phyloP scores from a whole-genome alignment of 1,140 invertebrate genomes.

The Stenopsyche tienmushanensis region DNA sequence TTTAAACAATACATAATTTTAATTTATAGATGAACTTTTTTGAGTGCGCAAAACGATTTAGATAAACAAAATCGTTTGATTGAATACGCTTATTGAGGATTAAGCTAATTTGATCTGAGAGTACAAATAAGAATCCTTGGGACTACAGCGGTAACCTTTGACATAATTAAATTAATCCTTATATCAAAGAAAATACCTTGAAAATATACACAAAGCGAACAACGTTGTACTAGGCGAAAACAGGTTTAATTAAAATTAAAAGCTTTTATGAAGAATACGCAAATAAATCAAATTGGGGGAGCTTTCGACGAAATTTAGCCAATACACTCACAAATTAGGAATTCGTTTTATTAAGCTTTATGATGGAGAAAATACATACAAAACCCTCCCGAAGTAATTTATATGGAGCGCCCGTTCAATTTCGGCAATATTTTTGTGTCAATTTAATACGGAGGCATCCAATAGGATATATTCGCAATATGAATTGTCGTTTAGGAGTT shows the following conservation, averaged over 20 bases:
- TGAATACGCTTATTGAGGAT: too few relatives aligned
- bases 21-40: too few relatives aligned
- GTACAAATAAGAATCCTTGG: too few relatives aligned
- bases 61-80: too few relatives aligned
- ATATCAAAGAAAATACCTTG: constrained; percentile 41
- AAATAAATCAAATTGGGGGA: constrained; percentile 17
- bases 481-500: constrained; percentile 16
- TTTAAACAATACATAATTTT: too few relatives aligned
- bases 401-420: background rate
- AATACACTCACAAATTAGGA: background rate
- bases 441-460: background rate
- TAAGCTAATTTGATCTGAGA: too few relatives aligned
- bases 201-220: constrained; percentile 36
- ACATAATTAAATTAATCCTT: constrained; percentile 37
- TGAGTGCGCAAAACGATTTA: too few relatives aligned
- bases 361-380: too few relatives aligned
- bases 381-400: too few relatives aligned
- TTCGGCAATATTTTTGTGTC: background rate
- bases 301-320: constrained; percentile 5
- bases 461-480: background rate
- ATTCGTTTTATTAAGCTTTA: background rate
- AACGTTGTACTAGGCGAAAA: constrained; percentile 18
- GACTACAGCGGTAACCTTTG: too few relatives aligned
- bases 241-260: constrained; percentile 36
- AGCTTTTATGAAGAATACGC: constrained; percentile 14